phyloP scores from a whole-genome alignment of 2,888 invertebrate genomes.

The Lymantria monacha region DNA sequence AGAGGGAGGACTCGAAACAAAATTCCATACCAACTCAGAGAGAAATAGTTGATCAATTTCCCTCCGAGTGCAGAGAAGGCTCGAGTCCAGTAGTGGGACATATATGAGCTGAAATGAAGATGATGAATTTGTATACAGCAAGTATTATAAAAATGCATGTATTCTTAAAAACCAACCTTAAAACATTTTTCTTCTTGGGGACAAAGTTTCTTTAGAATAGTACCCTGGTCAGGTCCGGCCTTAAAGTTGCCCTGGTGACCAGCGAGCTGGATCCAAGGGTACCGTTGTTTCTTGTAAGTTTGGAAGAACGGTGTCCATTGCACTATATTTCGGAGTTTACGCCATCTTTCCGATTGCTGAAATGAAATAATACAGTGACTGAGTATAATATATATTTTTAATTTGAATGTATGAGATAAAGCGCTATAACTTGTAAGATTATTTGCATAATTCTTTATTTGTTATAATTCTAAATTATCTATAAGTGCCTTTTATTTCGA shows the following conservation, averaged over 20 bases:
- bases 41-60: no score
- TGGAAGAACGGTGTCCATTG: conserved; percentile 99
- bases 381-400: background rate
- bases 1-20: no score
- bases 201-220: conserved; percentile 95
- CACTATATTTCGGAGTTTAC: conserved; percentile 95
- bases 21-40: no score
- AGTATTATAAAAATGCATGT: no score
- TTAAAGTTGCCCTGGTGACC: conserved; percentile 98
- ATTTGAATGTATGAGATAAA: background rate
- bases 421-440: no score
- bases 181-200: conserved; percentile 95
- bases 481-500: no score
- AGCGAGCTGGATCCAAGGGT: conserved; percentile 98
- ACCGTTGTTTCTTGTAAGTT: conserved; percentile 96
- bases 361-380: conserved; percentile 51
- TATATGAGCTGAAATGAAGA: no score
- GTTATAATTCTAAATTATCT: no score
- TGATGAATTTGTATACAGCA: no score
- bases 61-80: no score
- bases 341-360: conserved; percentile 94
- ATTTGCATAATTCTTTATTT: no score
- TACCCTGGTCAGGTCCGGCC: conserved; percentile 95
- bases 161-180: conserved; percentile 68
- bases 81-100: no score